Evolutionary conservation across 2,113 vertebrate genomes (phyloP).

Genomic region (Aphyosemion australe): DNA sequence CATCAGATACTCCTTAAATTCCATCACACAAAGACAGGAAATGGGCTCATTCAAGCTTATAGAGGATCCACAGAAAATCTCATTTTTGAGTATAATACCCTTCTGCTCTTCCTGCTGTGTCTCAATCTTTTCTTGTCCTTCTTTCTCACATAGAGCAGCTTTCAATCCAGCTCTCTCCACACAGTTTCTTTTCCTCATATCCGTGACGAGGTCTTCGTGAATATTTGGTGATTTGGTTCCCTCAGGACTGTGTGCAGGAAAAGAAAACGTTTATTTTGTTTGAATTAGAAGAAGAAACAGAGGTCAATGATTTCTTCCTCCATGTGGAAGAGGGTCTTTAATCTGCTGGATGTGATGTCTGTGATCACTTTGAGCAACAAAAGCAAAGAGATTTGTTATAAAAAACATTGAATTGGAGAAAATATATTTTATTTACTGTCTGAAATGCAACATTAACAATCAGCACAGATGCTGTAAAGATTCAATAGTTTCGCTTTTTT

Average conservation of each 20-base stretch:
- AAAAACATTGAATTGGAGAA: slow-evolving; percentile 1
- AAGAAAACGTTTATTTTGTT: slow-evolving; percentile 30
- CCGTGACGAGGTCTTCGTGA: slow-evolving; percentile 12
- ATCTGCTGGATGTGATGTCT: slow-evolving; percentile 2
- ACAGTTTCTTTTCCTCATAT: slow-evolving; percentile 1
- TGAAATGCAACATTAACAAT: background rate
- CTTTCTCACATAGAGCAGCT: slow-evolving; percentile 11
- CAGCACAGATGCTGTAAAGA: no score
- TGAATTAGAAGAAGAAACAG: background rate
- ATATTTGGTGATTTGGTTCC: slow-evolving; percentile 40
- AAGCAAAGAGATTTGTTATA: slow-evolving; percentile 18
- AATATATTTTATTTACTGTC: background rate
- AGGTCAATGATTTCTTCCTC: background rate
- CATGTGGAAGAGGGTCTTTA: background rate
- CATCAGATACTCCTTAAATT: slow-evolving; percentile 38
- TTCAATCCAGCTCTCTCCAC: background rate
- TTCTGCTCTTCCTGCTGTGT: slow-evolving; percentile 9
- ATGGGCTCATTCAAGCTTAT: slow-evolving; percentile 48
- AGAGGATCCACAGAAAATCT: slow-evolving; percentile 43
- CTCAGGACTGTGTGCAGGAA: slow-evolving; percentile 33
- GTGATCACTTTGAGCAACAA: slow-evolving; percentile 23
- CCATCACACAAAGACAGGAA: slow-evolving; percentile 49
- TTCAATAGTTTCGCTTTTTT: no score
- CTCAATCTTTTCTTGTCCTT: slow-evolving; percentile 22
- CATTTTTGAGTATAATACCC: slow-evolving; percentile 57